Percentiles rank a stretch among this genome's conserved stretches.
Evolutionary conservation across 2,888 invertebrate genomes (phyloP).

Genomic region (Exephanes ischioxanthus): DNA sequence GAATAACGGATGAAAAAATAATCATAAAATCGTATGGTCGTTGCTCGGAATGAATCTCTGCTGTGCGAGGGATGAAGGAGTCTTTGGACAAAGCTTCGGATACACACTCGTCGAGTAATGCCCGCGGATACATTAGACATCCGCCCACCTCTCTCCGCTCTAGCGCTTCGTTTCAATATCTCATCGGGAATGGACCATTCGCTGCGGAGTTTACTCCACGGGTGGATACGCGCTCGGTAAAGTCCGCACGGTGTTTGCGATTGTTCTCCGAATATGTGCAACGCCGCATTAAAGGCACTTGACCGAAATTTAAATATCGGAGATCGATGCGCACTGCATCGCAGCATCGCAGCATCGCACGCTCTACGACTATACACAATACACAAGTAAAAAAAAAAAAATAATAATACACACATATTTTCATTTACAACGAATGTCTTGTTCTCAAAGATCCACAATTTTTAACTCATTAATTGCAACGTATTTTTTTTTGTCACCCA

Average conservation of each 20-base stretch:
- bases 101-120: conserved; percentile 19
- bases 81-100: conserved; percentile 5
- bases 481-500: too few relatives aligned
- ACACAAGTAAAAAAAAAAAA: not conserved
- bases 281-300: conserved; percentile 54
- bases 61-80: not conserved
- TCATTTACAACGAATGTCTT: not conserved
- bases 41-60: conserved; percentile 30
- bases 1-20: conserved; percentile 36
- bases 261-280: conserved; percentile 43
- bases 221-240: conserved; percentile 1
- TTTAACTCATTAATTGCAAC: too few relatives aligned
- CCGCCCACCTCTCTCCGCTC: conserved; percentile 23
- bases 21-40: conserved; percentile 23
- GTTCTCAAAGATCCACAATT: too few relatives aligned
- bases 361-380: not conserved
- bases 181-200: conserved; percentile 59
- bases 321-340: not conserved
- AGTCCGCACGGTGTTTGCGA: conserved; percentile 31
- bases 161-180: conserved; percentile 58
- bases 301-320: conserved; percentile 54
- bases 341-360: conserved; percentile 6
- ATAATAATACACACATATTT: not conserved
- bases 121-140: conserved; percentile 51
- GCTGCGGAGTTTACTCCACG: conserved; percentile 21